A percentile compares a stretch with the other conserved stretches of the same genome.
phyloP scores from a whole-genome alignment of 2,797 vertebrate genomes.

The Steatocranus sp. region DNA sequence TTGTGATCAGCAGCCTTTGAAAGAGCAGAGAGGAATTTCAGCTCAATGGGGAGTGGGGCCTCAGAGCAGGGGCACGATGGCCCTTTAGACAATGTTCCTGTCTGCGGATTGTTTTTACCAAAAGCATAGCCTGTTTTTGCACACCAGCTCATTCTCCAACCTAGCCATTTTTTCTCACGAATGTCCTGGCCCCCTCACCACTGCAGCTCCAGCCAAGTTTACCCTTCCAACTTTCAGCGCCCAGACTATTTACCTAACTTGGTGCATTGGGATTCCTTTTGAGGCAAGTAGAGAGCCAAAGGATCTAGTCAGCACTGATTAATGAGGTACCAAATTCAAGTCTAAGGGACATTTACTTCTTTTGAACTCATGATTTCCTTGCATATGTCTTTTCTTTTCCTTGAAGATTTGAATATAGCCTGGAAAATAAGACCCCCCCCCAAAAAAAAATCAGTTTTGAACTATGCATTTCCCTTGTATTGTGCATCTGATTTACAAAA shows the following conservation, averaged over 20 bases:
- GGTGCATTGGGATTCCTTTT: conserved; percentile 41
- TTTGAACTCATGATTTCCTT: neutral
- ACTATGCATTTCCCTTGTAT: too few relatives aligned
- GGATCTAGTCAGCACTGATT: neutral
- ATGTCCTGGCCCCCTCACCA: neutral
- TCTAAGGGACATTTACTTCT: neutral
- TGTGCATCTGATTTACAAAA: neutral
- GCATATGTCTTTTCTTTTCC: neutral
- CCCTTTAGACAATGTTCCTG: conserved; percentile 20
- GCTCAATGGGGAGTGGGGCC: conserved; percentile 31
- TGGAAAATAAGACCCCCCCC: neutral
- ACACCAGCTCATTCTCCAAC: neutral
- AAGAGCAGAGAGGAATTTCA: conserved; percentile 42
- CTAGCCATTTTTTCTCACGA: neutral
- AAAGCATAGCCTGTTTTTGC: neutral
- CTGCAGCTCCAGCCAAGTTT: neutral
- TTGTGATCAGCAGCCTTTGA: conserved; percentile 9
- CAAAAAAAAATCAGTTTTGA: too few relatives aligned
- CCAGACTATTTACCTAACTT: neutral
- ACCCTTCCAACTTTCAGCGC: neutral
- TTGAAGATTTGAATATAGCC: neutral
- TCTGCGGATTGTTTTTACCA: neutral
- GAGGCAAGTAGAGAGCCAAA: neutral
- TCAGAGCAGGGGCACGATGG: neutral
- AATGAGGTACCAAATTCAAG: neutral